phyloP scores from a whole-genome alignment of 2,797 vertebrate genomes.

The Cossypha caffra region DNA sequence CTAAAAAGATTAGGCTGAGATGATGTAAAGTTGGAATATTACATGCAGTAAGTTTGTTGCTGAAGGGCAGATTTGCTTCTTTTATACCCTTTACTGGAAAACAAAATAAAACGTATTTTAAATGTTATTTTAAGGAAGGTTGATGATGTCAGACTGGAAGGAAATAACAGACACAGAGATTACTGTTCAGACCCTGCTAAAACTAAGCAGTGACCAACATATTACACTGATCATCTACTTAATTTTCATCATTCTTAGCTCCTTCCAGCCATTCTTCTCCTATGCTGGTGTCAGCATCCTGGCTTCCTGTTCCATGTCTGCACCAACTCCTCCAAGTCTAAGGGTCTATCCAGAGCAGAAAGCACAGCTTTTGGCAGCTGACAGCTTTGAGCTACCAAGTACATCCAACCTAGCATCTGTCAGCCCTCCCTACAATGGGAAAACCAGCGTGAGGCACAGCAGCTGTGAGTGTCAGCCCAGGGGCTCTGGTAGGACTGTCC shows the following conservation, averaged over 20 bases:
- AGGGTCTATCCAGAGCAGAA: not conserved
- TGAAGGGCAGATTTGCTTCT: constrained; percentile 11
- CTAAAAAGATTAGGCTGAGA: constrained; percentile 25
- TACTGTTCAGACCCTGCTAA: not conserved
- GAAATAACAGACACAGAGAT: not conserved
- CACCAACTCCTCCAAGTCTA: not conserved
- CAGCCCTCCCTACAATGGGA: not conserved
- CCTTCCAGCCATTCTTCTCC: not conserved
- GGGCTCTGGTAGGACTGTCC: not conserved
- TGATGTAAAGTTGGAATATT: constrained; percentile 34
- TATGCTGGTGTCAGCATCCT: not conserved
- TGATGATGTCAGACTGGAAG: not conserved
- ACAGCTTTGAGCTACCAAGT: not conserved
- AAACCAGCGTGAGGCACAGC: not conserved
- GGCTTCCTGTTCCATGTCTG: not conserved
- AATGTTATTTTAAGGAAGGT: constrained; percentile 14
- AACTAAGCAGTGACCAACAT: not conserved
- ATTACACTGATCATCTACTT: not conserved
- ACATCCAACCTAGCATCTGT: not conserved
- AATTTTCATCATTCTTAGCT: not conserved
- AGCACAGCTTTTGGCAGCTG: not conserved
- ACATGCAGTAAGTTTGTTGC: not conserved
- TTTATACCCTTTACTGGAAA: not conserved
- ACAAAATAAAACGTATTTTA: not conserved
- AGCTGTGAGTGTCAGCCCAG: not conserved